Evolutionary conservation across 2,888 invertebrate genomes (phyloP).

Genomic region (Seira musarum): DNA sequence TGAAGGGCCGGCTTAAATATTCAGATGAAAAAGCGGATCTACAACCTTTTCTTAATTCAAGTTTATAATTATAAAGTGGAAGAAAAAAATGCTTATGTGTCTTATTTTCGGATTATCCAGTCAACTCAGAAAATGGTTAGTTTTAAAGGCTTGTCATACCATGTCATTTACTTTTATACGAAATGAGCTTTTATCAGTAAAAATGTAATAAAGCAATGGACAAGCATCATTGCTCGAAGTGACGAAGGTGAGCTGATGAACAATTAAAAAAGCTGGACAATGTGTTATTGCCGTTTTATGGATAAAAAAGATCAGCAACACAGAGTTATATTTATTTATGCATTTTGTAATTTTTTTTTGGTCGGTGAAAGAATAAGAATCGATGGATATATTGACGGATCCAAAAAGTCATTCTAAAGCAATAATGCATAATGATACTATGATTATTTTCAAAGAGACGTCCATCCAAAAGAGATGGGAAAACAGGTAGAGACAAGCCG

Average conservation of each 20-base stretch:
- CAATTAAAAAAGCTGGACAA: too few relatives aligned
- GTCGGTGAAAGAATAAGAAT: too few relatives aligned
- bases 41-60: too few relatives aligned
- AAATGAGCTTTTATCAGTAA: slow-evolving; percentile 31
- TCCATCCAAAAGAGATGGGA: background rate
- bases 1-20: slow-evolving; percentile 48
- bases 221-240: slow-evolving; percentile 30
- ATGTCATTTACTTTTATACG: slow-evolving; percentile 31
- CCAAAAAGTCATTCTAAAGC: slow-evolving; percentile 15
- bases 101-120: too few relatives aligned
- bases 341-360: too few relatives aligned
- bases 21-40: too few relatives aligned
- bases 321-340: too few relatives aligned
- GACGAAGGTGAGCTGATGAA: slow-evolving; percentile 37
- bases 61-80: too few relatives aligned
- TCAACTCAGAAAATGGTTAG: too few relatives aligned
- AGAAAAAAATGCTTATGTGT: too few relatives aligned
- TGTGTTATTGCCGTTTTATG: too few relatives aligned
- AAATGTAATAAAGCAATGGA: slow-evolving; percentile 13
- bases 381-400: slow-evolving; percentile 20
- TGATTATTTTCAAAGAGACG: slow-evolving; percentile 44
- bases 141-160: background rate
- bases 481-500: background rate
- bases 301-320: too few relatives aligned
- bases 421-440: slow-evolving; percentile 41